phyloP scores from a whole-genome alignment of 2,888 invertebrate species.

The Cephus spinipes region DNA sequence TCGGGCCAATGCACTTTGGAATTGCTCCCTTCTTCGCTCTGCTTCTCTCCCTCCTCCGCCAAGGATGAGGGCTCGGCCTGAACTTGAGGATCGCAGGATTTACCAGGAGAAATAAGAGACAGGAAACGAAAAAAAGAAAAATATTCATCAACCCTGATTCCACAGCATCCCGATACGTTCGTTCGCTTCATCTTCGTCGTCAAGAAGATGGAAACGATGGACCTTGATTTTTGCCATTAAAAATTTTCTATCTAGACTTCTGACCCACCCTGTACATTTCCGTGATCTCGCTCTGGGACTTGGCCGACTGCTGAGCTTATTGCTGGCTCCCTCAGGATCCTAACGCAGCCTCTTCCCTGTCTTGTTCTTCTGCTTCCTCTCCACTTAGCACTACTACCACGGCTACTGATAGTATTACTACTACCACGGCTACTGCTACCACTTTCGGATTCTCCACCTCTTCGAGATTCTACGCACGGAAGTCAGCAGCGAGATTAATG shows the following conservation, averaged over 20 bases:
- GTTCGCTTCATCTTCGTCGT: neutral
- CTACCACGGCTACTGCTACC: neutral
- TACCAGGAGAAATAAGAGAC: neutral
- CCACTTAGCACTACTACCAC: neutral
- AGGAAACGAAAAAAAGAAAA: neutral
- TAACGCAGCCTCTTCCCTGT: slow-evolving; percentile 8
- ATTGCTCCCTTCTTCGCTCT: neutral
- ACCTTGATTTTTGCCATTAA: neutral
- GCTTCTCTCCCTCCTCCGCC: neutral
- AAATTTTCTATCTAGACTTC: neutral
- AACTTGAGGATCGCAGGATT: neutral
- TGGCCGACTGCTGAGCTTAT: neutral
- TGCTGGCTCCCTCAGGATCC: neutral
- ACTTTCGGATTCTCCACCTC: neutral
- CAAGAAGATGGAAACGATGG: fast-evolving
- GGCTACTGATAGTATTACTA: too few species aligned
- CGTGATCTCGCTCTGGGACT: neutral
- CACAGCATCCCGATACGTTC: neutral
- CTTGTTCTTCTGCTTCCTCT: slow-evolving; percentile 9
- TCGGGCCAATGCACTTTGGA: slow-evolving; percentile 40
- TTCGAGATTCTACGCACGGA: slow-evolving; percentile 12
- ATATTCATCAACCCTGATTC: neutral
- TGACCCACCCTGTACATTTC: neutral
- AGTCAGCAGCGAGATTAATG: slow-evolving; percentile 30
- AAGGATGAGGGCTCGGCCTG: neutral